These are phyloP conservation scores for Passer domesticus DNA, from an alignment of 2,113 vertebrate genomes.

Conservation along the genomic window DNA sequence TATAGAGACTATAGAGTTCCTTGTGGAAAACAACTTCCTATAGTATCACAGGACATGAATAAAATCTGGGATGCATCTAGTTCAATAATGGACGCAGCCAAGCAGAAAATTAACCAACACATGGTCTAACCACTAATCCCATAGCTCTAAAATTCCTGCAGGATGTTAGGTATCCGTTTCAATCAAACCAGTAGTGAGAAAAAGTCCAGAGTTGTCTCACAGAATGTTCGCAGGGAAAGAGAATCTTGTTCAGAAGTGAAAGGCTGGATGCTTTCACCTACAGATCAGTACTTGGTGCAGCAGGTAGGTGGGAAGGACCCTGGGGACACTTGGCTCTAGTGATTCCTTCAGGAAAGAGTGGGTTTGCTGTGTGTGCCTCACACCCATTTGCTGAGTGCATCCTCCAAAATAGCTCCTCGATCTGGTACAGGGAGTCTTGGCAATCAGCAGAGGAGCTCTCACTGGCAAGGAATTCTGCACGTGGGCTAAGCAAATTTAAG, in stretches of 20 bases:
- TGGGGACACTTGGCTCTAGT: background rate
- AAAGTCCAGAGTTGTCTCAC: background rate
- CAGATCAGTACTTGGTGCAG: background rate
- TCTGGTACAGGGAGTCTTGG: background rate
- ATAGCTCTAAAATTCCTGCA: background rate
- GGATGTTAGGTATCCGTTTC: slow-evolving; percentile 1
- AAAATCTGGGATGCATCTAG: slow-evolving; percentile 11
- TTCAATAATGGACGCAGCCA: background rate
- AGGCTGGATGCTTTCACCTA: background rate
- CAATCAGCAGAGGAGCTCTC: background rate
- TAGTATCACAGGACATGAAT: background rate
- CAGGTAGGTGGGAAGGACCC: background rate
- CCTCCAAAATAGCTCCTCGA: background rate
- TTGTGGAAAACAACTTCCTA: background rate
- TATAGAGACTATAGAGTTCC: background rate
- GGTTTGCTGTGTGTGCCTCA: background rate
- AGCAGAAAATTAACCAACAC: slow-evolving; percentile 28
- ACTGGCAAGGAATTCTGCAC: background rate
- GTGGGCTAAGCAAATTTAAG: background rate
- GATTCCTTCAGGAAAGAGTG: background rate
- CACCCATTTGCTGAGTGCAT: background rate
- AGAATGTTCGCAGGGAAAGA: background rate
- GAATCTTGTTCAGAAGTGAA: background rate
- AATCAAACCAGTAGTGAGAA: background rate
- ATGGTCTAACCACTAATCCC: background rate